These are phyloP conservation scores for Byasa hedistus DNA, from an alignment of 2,888 invertebrate species.

Conservation along the genomic window DNA sequence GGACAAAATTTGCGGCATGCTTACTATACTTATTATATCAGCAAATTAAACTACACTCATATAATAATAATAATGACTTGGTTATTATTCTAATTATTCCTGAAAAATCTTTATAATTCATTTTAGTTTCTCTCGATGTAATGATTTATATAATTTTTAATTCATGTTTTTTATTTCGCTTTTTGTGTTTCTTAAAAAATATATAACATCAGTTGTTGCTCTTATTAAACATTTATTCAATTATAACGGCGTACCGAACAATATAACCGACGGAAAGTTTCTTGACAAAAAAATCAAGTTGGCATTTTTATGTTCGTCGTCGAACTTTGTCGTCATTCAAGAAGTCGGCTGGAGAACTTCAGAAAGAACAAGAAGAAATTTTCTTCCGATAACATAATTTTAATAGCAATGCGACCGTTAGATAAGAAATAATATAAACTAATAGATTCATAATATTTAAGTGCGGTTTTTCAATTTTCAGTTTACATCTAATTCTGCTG, in stretches of 20 bases:
- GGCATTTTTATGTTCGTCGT: constrained; percentile 1
- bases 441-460: neutral
- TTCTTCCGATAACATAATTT: neutral
- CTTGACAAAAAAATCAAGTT: neutral
- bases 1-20: neutral
- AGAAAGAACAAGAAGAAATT: neutral
- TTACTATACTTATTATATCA: neutral
- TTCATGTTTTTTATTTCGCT: too few relatives aligned
- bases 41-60: neutral
- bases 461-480: neutral
- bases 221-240: neutral
- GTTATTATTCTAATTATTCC: neutral
- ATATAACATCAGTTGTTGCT: neutral
- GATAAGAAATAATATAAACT: neutral
- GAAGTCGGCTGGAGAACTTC: neutral
- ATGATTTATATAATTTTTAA: too few relatives aligned
- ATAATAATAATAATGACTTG: neutral
- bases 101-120: neutral
- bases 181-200: too few relatives aligned
- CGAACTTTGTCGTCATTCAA: neutral
- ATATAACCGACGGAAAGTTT: neutral
- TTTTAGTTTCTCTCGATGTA: too few relatives aligned
- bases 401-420: neutral
- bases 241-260: neutral
- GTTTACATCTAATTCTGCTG: neutral